Base-by-base conservation (phyloP, 2,113 vertebrate species). In the Harpagus bidentatus region DNA sequence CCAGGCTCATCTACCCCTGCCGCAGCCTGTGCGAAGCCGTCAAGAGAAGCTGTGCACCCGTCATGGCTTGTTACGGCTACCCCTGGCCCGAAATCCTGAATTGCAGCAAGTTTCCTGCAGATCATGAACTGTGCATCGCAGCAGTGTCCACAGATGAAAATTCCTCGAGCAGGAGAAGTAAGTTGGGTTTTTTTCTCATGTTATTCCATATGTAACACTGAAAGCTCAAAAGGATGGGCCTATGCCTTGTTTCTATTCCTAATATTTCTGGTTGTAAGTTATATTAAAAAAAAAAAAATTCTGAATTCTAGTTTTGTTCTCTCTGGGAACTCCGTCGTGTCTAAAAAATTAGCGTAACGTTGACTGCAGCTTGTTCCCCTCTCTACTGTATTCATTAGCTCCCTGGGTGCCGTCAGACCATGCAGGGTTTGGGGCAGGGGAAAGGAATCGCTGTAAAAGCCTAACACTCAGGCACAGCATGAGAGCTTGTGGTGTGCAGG, bases 11-110 rank as follows among this genome's bases (percentile, higher is more conserved):
- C 97, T 98, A 98, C 22, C 98, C 98, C 3, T 98, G 98, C 95
- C 96, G 95, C 84, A 99, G 98, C 95, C 97, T 98, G 84, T 99
- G 99, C 0, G 98, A 99, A 70, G 98, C 98, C 0, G 97, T 99
- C 28, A 97, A 98, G 89, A 98, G 98, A 93, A 99, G 98, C 96
- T 99, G 98, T 1, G 98, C 98, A 0, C 98, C 99, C 11, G 98
- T 99, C 88, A 98, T 98, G 98, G 98, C 97, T 69, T 99, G 98
- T 89, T 99, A 98, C 0, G 97, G 99, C 29, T 99, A 98, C 88
- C 98, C 98, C 70, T 98, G 98, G 99, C 98, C 98, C 0, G 98
- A 98, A 91, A 99, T 99, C 88, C 98, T 99, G 25, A 98, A 98
- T 86, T 99, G 98, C 70, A 94, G 98, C 94, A 96, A 98, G 94